Evolutionary conservation across 1,140 invertebrate species (phyloP), one percentile per base, ranked within the genome.

Genomic region (Nilaparvata lugens): DNA sequence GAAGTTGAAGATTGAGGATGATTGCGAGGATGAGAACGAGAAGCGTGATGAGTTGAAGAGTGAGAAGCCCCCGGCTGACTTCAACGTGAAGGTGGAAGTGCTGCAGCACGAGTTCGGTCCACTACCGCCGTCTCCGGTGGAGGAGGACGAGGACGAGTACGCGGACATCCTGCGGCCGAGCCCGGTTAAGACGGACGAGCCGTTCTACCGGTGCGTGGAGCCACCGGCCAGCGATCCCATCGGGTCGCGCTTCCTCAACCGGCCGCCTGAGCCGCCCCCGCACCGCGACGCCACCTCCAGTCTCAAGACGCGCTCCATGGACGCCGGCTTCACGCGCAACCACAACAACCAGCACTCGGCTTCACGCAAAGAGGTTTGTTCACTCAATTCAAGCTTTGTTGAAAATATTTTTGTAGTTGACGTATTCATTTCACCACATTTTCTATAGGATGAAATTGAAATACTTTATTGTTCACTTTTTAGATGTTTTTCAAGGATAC

Each of bases 231-330:
- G 64, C 57, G 67, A 70, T 59, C 66, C 68, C 0, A 57, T 64
- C 14, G 68, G 67, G 1, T 61, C 62, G 2, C 62, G 62, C 13
- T 65, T 66, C 42, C 51, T 65, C 14, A 61, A 64, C 52, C 52
- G 63, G 25, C 61, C 65, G 11, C 51, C 45, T 21, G 82, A 83
- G n/a, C 83, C 87, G 54, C 86, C 86, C n/a, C 86, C 85, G 23
- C 87, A 89, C 75, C 80, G 84, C 23, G 71, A 80, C 62, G 72
- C 76, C 40, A 79, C 80, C 25, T 77, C 81, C 67, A 87, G 84
- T 57, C 79, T 89, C 28, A 89, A 88, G 70, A 89, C 87, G 52
- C 79, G 87, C 66, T 88, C 87, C 18, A 88, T 89, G 82, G 86
- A 89, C 69, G 84, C 86, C 3, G 83, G 84, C 55, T 72, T 71